A percentile compares a stretch with the other conserved stretches of the same genome.
Conservation (phyloP, 2,797 vertebrate species). For the Decapterus maruadsi region DNA sequence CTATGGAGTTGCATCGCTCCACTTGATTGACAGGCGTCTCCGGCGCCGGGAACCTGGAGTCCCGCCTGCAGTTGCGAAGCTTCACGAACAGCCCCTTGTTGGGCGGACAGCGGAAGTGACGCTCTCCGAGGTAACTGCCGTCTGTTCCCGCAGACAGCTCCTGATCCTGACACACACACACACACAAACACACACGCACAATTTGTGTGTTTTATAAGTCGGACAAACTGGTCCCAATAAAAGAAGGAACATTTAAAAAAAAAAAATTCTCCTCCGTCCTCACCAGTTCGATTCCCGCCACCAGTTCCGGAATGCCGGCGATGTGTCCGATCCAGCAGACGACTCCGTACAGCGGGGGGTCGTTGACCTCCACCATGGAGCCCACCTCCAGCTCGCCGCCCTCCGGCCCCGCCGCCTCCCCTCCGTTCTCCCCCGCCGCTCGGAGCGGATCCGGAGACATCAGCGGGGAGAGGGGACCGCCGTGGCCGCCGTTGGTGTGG, state of each 20-base stretch:
- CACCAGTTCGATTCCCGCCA: slow-evolving; percentile 90
- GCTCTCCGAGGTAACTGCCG: slow-evolving; percentile 85
- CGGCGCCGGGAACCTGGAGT: slow-evolving; percentile 86
- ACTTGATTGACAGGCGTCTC: slow-evolving; percentile 86
- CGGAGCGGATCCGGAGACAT: slow-evolving; percentile 6
- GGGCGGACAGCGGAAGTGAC: slow-evolving; percentile 86
- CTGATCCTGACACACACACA: slow-evolving; percentile 80
- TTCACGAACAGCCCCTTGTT: slow-evolving; percentile 90
- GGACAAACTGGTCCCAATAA: no score
- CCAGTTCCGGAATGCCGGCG: slow-evolving; percentile 69
- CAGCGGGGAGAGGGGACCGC: slow-evolving; percentile 56
- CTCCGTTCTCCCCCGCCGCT: not conserved
- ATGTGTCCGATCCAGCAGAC: slow-evolving; percentile 89
- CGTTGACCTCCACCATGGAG: slow-evolving; percentile 90
- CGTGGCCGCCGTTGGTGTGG: slow-evolving; percentile 59
- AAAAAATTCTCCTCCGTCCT: not conserved
- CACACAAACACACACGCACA: not conserved
- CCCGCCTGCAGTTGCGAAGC: slow-evolving; percentile 85
- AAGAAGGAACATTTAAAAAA: no score
- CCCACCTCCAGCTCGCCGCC: slow-evolving; percentile 81
- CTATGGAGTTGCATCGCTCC: slow-evolving; percentile 89
- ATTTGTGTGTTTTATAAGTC: no score
- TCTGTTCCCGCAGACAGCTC: slow-evolving; percentile 87
- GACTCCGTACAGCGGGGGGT: slow-evolving; percentile 88
- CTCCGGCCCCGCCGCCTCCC: slow-evolving; percentile 19